A percentile compares a stretch with the other conserved stretches of the same genome.
Conservation (phyloP, 2,888 invertebrate genomes). For the Kuschelorhynchus macadamiae region DNA sequence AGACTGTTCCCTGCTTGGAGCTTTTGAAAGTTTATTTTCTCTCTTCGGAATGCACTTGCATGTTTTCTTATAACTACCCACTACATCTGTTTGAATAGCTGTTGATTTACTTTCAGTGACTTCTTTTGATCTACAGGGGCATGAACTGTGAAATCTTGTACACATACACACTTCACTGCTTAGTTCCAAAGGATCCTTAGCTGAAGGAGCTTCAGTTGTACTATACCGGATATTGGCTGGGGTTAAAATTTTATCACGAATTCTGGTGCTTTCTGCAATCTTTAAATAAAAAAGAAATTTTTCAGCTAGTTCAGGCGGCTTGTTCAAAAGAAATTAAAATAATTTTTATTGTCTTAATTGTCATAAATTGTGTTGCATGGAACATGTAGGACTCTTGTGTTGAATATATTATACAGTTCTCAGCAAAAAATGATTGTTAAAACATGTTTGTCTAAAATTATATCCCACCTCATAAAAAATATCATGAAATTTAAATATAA, state of each 20-base stretch:
- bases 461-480: too few relatives aligned
- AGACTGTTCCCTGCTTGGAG: not conserved
- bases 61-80: not conserved
- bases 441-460: too few relatives aligned
- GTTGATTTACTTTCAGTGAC: constrained; percentile 5
- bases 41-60: not conserved
- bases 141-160: constrained; percentile 9
- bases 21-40: constrained; percentile 3
- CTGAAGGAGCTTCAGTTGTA: not conserved
- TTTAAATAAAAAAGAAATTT: not conserved
- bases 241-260: constrained; percentile 41
- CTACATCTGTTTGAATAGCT: constrained; percentile 13
- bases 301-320: too few relatives aligned
- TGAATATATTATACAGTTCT: too few relatives aligned
- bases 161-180: constrained; percentile 32
- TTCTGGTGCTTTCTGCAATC: constrained; percentile 42
- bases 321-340: too few relatives aligned
- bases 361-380: too few relatives aligned
- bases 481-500: too few relatives aligned
- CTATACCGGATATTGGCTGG: constrained; percentile 16
- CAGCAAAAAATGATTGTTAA: too few relatives aligned
- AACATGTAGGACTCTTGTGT: too few relatives aligned
- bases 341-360: too few relatives aligned
- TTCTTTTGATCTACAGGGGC: constrained; percentile 22
- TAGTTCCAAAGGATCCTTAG: constrained; percentile 24